These are phyloP conservation scores for Botrylloides violaceus DNA, from an alignment of 23 tunicate genomes.

Conservation along the genomic window DNA sequence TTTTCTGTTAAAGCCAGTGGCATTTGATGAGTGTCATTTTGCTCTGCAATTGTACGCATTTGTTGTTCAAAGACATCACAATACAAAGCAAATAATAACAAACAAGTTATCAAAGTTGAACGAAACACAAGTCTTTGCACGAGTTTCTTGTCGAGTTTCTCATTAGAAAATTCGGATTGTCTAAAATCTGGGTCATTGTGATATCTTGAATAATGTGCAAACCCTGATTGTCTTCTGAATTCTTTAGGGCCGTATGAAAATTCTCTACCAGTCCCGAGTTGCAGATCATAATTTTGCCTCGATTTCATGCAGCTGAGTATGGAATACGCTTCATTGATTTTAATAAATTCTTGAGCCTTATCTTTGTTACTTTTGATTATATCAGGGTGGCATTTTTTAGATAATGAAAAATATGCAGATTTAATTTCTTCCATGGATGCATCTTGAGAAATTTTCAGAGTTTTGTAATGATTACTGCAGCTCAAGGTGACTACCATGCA, in stretches of 20 bases:
- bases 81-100: background rate
- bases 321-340: conserved; percentile 24
- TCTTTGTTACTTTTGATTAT: background rate
- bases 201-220: background rate
- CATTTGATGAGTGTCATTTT: too few relatives aligned
- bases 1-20: too few relatives aligned
- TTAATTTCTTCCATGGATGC: conserved; percentile 28
- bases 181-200: background rate
- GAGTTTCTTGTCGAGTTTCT: background rate
- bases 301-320: conserved; percentile 2
- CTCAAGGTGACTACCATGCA: background rate
- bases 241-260: too few relatives aligned
- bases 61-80: background rate
- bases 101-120: background rate
- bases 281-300: conserved; percentile 13
- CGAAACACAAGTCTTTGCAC: background rate
- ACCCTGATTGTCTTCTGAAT: background rate
- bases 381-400: conserved; percentile 30
- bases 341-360: conserved; percentile 17
- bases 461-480: conserved; percentile 10
- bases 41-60: background rate
- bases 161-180: background rate
- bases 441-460: background rate
- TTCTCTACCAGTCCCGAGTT: background rate
- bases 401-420: conserved; percentile 12